Conservation (phyloP, 2,113 vertebrate genomes). For the Anser cygnoides region DNA sequence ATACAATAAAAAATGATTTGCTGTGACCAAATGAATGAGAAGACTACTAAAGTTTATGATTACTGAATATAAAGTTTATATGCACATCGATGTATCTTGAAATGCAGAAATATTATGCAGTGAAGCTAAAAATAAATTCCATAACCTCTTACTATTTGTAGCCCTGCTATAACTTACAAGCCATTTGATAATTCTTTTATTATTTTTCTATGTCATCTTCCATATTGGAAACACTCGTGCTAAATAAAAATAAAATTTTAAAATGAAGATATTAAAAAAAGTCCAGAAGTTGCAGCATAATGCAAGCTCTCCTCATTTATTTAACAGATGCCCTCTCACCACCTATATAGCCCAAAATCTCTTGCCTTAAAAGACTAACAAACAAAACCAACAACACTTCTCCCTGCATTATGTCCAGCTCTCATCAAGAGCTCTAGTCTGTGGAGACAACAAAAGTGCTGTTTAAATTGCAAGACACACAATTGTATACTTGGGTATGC, state of each 20-base stretch:
- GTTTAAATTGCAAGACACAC: background rate
- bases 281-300: background rate
- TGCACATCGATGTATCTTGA: background rate
- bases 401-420: background rate
- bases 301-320: background rate
- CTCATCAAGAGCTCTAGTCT: background rate
- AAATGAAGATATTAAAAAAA: background rate
- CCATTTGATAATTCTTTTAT: background rate
- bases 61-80: background rate
- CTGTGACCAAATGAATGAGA: constrained; percentile 70
- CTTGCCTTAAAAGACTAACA: background rate
- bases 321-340: background rate
- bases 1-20: constrained; percentile 12
- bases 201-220: background rate
- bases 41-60: background rate
- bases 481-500: background rate
- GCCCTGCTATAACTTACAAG: background rate
- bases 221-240: background rate
- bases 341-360: background rate
- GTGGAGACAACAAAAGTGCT: background rate
- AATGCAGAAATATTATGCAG: constrained; percentile 29
- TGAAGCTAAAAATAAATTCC: constrained; percentile 7
- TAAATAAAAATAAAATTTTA: constrained; percentile 8
- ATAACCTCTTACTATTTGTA: constrained; percentile 15
- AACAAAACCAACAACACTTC: background rate